Base-by-base conservation (phyloP, 2,888 invertebrate species). In the Clanis bilineata region DNA sequence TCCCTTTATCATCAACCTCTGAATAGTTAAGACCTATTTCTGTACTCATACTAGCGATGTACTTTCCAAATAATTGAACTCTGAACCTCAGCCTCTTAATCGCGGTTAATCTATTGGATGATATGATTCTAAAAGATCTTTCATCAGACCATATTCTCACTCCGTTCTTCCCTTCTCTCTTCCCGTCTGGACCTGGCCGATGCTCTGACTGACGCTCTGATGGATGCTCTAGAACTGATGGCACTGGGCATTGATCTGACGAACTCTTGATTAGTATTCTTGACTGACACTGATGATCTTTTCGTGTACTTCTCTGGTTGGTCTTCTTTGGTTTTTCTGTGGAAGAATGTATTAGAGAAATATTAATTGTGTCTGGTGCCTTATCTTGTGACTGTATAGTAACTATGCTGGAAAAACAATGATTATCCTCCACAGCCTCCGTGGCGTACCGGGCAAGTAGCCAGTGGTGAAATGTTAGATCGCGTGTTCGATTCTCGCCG, bases 181-280 rank as follows among this genome's bases (percentile, higher is more conserved):
- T 39, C 39, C 18, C 41, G 6, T 41, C 62, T 57, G 2, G 71
- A 70, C 0, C 86, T 83, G n/a, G 78, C 67, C 0, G 84, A 83
- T 1, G 78, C 78, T 56, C 85, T 69, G 1, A 80, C 70, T 0
- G 90, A 90, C 0, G 89, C 81, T 28, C 92, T 75, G 10, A 92
- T 79, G 0, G 92, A 92, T 0, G 90, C 91, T 18, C 92, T 80
- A 1, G 89, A 89, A 0, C 88, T 82, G 28, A 88, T 78, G 3
- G 82, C 80, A 25, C 80, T 74, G 10, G 89, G 86, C 10, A 85
- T 56, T 0, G 86, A 78, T 60, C 90, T 75, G 41, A 86, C 66
- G 73, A 92, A 88, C 56, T 79, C 72, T 3, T 88, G 79, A 3
- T 60, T 39, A 43, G 77, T 80, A 7, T 75, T 72, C 47, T 62